These are phyloP conservation scores for Balaeniceps rex DNA, from an alignment of 2,113 vertebrate genomes.

Conservation along the genomic window DNA sequence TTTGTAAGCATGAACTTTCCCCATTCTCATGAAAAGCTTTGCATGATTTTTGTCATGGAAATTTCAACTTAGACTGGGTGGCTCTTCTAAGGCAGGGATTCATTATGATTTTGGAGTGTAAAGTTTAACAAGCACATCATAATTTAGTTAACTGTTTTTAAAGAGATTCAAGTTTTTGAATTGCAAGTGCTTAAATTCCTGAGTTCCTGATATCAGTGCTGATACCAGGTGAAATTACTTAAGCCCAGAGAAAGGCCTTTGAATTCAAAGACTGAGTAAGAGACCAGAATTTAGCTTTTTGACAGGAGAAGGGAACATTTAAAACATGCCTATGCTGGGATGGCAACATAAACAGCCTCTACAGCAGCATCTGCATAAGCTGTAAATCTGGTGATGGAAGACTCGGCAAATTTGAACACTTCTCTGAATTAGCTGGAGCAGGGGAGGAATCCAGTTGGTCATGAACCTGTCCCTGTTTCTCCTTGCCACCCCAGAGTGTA, in stretches of 20 bases:
- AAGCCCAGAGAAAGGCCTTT: neutral
- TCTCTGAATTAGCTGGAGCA: neutral
- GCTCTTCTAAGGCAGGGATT: neutral
- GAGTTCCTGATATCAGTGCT: neutral
- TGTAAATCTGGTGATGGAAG: neutral
- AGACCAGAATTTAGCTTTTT: neutral
- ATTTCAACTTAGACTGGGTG: neutral
- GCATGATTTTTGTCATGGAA: neutral
- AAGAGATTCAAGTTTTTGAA: neutral
- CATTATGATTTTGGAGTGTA: neutral
- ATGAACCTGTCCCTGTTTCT: neutral
- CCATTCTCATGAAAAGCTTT: neutral
- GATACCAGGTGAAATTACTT: neutral
- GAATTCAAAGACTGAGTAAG: neutral
- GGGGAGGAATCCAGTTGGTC: neutral
- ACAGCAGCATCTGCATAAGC: neutral
- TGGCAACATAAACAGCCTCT: neutral
- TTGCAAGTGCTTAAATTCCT: neutral
- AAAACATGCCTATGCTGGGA: neutral
- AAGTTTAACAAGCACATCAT: neutral
- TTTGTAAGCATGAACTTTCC: neutral
- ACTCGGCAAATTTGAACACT: neutral
- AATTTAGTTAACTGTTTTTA: neutral
- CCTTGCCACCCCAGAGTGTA: neutral
- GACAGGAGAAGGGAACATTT: neutral